phyloP scores from a whole-genome alignment of 2,797 vertebrate genomes.

The Tympanoctomys barrerae region DNA sequence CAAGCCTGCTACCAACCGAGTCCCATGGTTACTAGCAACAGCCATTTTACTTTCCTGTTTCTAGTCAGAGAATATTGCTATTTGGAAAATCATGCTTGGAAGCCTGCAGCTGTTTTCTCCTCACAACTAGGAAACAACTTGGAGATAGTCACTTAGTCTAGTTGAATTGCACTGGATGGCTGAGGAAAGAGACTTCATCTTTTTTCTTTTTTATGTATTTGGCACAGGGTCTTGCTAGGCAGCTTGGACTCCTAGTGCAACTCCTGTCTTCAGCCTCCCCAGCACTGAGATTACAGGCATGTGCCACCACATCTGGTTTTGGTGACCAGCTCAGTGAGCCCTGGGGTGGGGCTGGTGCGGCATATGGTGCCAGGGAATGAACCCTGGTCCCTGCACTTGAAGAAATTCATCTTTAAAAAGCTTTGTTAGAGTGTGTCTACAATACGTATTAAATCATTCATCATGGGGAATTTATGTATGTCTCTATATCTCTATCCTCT shows the following conservation, averaged over 20 bases:
- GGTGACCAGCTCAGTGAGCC: too few relatives aligned
- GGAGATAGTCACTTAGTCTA: background rate
- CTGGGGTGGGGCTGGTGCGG: too few relatives aligned
- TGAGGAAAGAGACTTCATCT: background rate
- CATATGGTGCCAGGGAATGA: too few relatives aligned
- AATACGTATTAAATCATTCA: background rate
- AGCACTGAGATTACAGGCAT: too few relatives aligned
- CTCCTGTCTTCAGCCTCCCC: too few relatives aligned
- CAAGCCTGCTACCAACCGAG: slow-evolving; percentile 19
- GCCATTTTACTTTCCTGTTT: slow-evolving; percentile 9
- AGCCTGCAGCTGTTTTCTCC: slow-evolving; percentile 18
- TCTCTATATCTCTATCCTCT: too few relatives aligned
- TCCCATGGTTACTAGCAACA: slow-evolving; percentile 49
- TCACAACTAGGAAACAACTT: slow-evolving; percentile 16
- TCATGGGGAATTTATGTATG: background rate
- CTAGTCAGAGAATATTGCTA: slow-evolving; percentile 23
- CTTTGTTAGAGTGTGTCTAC: background rate
- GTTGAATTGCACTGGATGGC: background rate
- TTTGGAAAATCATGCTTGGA: slow-evolving; percentile 51
- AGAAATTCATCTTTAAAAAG: background rate
- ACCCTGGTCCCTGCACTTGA: background rate
- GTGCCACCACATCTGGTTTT: too few relatives aligned
- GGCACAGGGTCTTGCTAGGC: too few relatives aligned
- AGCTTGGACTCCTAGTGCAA: too few relatives aligned
- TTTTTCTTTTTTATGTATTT: background rate